Percentiles rank a stretch among this genome's conserved stretches.
phyloP scores from a whole-genome alignment of 2,113 vertebrate genomes.

The Sylvia atricapilla region DNA sequence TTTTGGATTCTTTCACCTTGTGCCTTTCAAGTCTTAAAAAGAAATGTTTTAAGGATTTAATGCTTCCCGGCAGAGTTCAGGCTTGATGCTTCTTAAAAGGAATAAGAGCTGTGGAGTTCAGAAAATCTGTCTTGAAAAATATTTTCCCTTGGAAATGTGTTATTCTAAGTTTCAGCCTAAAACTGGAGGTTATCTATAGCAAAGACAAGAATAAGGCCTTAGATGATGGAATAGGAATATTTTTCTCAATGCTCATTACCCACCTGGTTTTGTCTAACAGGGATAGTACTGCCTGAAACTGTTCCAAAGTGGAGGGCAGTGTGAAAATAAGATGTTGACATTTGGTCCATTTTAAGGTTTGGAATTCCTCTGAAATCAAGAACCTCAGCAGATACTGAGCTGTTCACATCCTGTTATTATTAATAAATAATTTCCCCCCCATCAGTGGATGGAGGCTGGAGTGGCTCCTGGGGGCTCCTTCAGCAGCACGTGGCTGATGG shows the following conservation, averaged over 20 bases:
- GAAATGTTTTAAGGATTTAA: neutral
- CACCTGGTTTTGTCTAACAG: neutral
- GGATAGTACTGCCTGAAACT: neutral
- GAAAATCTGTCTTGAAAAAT: neutral
- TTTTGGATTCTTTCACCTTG: neutral
- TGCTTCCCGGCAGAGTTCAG: neutral
- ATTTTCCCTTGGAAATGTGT: neutral
- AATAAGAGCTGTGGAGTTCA: neutral
- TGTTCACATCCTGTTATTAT: neutral
- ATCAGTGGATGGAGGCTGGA: neutral
- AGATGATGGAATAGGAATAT: neutral
- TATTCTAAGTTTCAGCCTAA: neutral
- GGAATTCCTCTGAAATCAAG: neutral
- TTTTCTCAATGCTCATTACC: neutral
- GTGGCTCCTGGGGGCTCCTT: neutral
- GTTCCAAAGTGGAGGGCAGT: neutral
- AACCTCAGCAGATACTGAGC: neutral
- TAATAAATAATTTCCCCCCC: neutral
- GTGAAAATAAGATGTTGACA: neutral
- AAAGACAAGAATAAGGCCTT: neutral
- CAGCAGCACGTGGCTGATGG: neutral
- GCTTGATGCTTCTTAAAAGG: neutral
- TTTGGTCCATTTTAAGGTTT: neutral
- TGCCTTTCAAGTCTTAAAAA: neutral
- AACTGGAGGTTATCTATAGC: neutral